These are phyloP conservation scores for Apis dorsata DNA, from an alignment of 1,140 invertebrate genomes.

Conservation along the genomic window DNA sequence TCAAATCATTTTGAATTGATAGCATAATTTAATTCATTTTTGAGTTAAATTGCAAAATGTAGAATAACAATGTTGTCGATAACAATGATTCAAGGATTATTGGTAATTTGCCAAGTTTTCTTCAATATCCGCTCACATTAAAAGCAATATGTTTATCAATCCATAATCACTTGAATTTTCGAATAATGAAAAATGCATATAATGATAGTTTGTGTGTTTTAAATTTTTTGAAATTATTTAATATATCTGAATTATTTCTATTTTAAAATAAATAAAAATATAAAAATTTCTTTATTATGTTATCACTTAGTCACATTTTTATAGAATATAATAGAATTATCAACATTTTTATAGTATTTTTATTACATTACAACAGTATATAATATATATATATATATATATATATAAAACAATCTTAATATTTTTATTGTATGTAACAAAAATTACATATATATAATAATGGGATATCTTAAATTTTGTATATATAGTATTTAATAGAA, in stretches of 20 bases:
- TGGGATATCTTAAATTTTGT: too few relatives aligned
- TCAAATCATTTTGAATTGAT: constrained; percentile 38
- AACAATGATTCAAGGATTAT: constrained; percentile 68
- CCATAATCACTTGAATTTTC: constrained; percentile 56
- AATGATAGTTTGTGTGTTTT: constrained; percentile 16
- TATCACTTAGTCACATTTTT: neutral
- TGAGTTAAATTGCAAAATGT: constrained; percentile 35
- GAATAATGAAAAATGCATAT: constrained; percentile 55
- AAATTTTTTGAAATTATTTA: too few relatives aligned
- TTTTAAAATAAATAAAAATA: neutral
- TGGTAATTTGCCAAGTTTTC: constrained; percentile 64
- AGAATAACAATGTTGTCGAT: constrained; percentile 13
- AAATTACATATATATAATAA: neutral
- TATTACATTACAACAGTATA: too few relatives aligned
- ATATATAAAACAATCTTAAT: too few relatives aligned
- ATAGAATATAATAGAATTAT: neutral
- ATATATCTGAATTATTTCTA: too few relatives aligned
- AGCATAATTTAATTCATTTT: constrained; percentile 34
- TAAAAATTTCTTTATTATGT: neutral
- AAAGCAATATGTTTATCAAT: constrained; percentile 47
- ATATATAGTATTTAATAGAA: neutral
- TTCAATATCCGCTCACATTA: constrained; percentile 57
- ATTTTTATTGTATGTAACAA: too few relatives aligned
- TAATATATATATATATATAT: too few relatives aligned
- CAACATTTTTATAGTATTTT: neutral